Evolutionary conservation across 2,113 vertebrate genomes (phyloP), one percentile per base, ranked within the genome.

Genomic region (Laterallus jamaicensis): DNA sequence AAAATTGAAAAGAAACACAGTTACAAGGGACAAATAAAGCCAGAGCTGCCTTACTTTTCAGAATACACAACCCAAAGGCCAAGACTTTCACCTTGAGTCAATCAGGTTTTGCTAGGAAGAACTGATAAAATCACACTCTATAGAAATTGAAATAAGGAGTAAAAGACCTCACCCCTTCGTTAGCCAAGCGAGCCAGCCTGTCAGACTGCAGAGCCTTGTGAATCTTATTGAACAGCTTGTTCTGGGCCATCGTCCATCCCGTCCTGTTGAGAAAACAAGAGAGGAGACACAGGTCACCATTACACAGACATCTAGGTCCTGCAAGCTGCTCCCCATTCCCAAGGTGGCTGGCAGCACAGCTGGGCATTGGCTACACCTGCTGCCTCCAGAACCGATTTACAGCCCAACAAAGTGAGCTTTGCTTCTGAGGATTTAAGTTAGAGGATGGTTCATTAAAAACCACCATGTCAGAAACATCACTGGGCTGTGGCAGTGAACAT

Each of bases 161-260:
- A 24, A 10, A 13, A 71, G 15, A 15, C 5, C 98, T 99, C 97
- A 99, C 99, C 97, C 99, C 98, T 92, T 99, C 99, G 26, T 99
- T 99, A 77, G 99, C 99, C 95, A 99, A 94, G 39, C 99, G 98
- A 54, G 99, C 99, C 67, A 99, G 98, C 74, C 99, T 96, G 97
- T 99, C 99, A 5, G 98, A 99, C 83, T 99, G 99, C 87, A 99
- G 97, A 2, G 99, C 99, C 96, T 99, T 99, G 90, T 99, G 98
- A 62, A 99, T 99, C 97, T 99, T 99, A 94, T 99, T 99, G 89
- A 99, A 99, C 4, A 99, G 98, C 93, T 99, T 99, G 97, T 99
- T 99, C 97, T 99, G 99, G 24, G 98, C 97, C 95, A 98, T 82
- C 5, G 98, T 99, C 99, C 99, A 99, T n/a, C 99, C 99, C 20